These are phyloP conservation scores for Zaprionus gabonicus DNA, from an alignment of 1,140 invertebrate genomes.

Conservation along the genomic window DNA sequence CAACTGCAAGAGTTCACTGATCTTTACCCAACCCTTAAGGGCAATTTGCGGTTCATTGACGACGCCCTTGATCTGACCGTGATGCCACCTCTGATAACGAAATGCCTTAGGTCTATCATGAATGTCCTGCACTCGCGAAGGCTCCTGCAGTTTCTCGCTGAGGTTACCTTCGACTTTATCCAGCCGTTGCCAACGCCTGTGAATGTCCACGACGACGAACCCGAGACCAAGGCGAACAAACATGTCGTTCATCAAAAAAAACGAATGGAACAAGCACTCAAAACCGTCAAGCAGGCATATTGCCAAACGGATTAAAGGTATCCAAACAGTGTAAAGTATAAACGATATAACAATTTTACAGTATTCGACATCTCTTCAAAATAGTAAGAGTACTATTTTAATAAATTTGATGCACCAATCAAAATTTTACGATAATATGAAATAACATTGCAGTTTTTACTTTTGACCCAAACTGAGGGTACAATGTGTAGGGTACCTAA, in stretches of 20 bases:
- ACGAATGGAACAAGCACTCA: not conserved
- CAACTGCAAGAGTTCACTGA: not conserved
- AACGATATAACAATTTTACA: not conserved
- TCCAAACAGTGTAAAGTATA: not conserved
- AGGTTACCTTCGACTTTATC: not conserved
- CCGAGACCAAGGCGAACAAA: not conserved
- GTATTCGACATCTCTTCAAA: not conserved
- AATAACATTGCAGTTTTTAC: not conserved
- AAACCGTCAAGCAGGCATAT: not conserved
- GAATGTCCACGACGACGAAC: not conserved
- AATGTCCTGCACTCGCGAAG: not conserved
- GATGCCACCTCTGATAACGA: not conserved
- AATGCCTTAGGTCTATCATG: not conserved
- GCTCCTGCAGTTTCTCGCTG: conserved; percentile 12
- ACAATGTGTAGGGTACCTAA: too few relatives aligned
- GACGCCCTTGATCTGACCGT: conserved; percentile 23
- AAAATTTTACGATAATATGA: not conserved
- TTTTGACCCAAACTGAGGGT: too few relatives aligned
- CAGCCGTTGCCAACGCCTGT: not conserved
- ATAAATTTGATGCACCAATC: not conserved
- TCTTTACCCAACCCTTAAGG: not conserved
- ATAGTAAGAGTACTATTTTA: not conserved
- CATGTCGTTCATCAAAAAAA: not conserved
- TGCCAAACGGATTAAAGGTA: not conserved
- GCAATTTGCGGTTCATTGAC: conserved; percentile 14